Percentiles rank a stretch among this genome's conserved stretches.
Evolutionary conservation across 2,797 vertebrate genomes (phyloP).

Genomic region (Rostrhamus sociabilis): DNA sequence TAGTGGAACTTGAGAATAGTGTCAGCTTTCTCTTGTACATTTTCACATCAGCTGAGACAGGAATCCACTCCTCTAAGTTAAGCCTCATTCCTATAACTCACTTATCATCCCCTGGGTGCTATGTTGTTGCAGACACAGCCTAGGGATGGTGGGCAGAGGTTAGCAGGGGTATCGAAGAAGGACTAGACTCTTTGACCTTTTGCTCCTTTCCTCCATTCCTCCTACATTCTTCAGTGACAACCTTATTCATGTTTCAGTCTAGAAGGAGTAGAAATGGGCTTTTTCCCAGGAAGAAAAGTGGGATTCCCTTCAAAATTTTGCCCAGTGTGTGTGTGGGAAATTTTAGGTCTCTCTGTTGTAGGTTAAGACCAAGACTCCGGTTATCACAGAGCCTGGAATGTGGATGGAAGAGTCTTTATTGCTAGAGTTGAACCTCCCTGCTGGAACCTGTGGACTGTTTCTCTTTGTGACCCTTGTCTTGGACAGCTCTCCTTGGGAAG

Average conservation of each 20-base stretch:
- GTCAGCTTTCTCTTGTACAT: neutral
- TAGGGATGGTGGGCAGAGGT: neutral
- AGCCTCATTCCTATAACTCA: neutral
- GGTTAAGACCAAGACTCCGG: neutral
- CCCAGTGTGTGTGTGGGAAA: fast-evolving
- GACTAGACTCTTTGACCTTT: neutral
- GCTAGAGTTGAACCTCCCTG: neutral
- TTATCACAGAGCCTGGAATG: neutral
- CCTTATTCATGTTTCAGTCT: neutral
- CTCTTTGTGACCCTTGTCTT: neutral
- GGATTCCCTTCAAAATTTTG: neutral
- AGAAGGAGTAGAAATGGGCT: neutral
- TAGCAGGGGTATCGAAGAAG: neutral
- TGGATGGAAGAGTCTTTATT: neutral
- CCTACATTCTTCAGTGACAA: neutral
- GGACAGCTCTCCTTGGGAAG: neutral
- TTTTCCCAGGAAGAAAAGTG: neutral
- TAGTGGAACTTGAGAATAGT: neutral
- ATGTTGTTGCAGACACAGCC: neutral
- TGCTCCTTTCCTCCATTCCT: neutral
- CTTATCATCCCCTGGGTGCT: neutral
- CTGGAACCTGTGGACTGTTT: neutral
- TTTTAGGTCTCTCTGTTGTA: neutral
- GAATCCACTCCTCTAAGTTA: neutral
- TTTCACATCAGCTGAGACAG: neutral